These are phyloP conservation scores for Amblyopsis rosae DNA, from an alignment of 2,113 vertebrate species.

Conservation along the genomic window DNA sequence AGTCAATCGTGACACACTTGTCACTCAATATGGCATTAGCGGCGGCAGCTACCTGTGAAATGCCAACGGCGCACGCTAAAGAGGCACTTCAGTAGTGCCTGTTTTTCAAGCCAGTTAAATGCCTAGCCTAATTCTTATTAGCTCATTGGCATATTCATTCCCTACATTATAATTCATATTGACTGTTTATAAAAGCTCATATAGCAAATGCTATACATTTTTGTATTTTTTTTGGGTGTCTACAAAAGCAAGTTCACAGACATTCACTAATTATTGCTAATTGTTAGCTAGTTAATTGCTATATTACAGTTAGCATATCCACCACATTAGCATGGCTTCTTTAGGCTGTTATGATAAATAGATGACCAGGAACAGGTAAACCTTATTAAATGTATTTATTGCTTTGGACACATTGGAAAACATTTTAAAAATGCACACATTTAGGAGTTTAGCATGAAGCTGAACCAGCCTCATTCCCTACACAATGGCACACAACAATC, in stretches of 20 bases:
- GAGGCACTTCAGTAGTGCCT: neutral
- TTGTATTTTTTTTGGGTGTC: neutral
- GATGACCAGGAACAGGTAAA: neutral
- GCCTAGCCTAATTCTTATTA: neutral
- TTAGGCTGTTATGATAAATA: neutral
- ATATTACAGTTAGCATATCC: constrained; percentile 5
- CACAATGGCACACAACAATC: no score
- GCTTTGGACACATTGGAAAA: neutral
- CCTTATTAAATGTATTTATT: neutral
- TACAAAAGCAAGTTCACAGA: constrained; percentile 3
- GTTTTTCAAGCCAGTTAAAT: neutral
- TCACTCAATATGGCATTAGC: constrained; percentile 31
- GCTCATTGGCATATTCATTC: constrained; percentile 7
- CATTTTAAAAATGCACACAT: no score
- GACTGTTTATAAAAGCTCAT: no score
- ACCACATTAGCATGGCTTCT: constrained; percentile 6
- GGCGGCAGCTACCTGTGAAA: constrained; percentile 1
- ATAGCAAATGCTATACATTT: no score
- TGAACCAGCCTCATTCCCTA: no score
- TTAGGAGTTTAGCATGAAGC: no score
- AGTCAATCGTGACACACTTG: constrained; percentile 35
- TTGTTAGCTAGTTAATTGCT: constrained; percentile 6
- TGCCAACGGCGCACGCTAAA: neutral
- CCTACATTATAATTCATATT: no score
- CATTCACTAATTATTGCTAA: constrained; percentile 2